Conservation (phyloP, 1,140 invertebrate species). For the Saxidomus purpurata region DNA sequence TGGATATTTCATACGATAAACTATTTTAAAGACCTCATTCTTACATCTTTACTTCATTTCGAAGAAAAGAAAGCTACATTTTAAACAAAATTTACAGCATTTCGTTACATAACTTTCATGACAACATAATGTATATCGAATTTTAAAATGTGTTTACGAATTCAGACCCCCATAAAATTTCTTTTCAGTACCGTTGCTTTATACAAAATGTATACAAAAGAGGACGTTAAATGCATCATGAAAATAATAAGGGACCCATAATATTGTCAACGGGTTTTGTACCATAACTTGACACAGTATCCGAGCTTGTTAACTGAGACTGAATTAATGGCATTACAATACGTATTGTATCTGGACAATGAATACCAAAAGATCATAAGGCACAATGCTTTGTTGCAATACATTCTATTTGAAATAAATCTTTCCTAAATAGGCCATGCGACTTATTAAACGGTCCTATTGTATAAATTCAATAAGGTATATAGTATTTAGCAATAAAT, state of each 20-base stretch:
- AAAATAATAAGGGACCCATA: constrained; percentile 21
- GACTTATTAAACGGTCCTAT: constrained; percentile 48
- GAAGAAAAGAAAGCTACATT: background rate
- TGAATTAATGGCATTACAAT: constrained; percentile 21
- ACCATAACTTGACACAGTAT: background rate
- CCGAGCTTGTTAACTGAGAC: background rate
- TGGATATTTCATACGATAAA: too few relatives aligned
- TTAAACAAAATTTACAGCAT: background rate
- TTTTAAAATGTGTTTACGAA: background rate
- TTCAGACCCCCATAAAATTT: background rate
- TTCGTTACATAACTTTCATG: background rate
- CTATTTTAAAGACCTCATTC: background rate
- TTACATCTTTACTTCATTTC: background rate
- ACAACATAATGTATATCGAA: background rate
- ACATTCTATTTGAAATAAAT: constrained; percentile 21
- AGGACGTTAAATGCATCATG: constrained; percentile 12
- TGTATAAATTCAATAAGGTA: constrained; percentile 16
- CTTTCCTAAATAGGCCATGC: constrained; percentile 18
- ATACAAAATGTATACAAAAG: background rate
- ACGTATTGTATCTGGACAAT: constrained; percentile 55
- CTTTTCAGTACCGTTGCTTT: background rate
- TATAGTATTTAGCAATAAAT: constrained; percentile 24
- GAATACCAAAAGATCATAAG: background rate
- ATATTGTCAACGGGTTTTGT: constrained; percentile 1
- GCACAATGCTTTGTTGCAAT: constrained; percentile 4